A percentile compares a stretch with the other conserved stretches of the same genome.
Evolutionary conservation across 2,888 invertebrate genomes (phyloP).

Genomic region (Patella pellucida): DNA sequence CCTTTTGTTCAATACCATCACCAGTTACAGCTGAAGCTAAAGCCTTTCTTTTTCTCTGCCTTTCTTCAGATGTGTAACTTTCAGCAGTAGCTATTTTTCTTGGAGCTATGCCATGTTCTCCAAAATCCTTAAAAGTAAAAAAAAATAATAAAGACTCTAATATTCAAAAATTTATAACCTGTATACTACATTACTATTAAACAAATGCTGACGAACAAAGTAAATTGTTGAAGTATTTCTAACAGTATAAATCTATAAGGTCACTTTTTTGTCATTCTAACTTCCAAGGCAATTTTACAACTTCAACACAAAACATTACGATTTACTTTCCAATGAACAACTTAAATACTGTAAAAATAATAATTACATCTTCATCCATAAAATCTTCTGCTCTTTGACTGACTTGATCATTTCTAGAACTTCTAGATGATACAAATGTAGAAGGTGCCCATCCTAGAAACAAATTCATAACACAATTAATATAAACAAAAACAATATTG

Average conservation of each 20-base stretch:
- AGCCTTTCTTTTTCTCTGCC: conserved; percentile 39
- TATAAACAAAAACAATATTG: no score
- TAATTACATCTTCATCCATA: conserved; percentile 91
- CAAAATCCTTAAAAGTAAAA: conserved; percentile 78
- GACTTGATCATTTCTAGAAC: conserved; percentile 76
- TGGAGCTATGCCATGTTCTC: conserved; percentile 96
- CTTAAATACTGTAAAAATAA: background rate
- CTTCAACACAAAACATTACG: conserved; percentile 14
- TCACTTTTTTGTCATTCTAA: no score
- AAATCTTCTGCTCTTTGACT: conserved; percentile 89
- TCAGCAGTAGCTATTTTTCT: conserved; percentile 84
- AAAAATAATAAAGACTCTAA: no score
- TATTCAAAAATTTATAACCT: no score
- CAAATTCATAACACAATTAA: no score
- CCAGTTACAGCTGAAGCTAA: conserved; percentile 19
- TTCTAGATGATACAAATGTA: conserved; percentile 89
- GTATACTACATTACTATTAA: no score
- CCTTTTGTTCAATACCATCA: conserved; percentile 44
- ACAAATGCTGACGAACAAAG: no score
- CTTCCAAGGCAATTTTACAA: background rate
- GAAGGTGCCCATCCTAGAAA: conserved; percentile 88
- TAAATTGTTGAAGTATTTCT: no score
- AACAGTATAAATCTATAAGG: no score
- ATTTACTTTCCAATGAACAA: conserved; percentile 16
- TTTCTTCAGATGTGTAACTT: conserved; percentile 76